phyloP scores from a whole-genome alignment of 2,888 invertebrate genomes.

The Geophilus truncorum region DNA sequence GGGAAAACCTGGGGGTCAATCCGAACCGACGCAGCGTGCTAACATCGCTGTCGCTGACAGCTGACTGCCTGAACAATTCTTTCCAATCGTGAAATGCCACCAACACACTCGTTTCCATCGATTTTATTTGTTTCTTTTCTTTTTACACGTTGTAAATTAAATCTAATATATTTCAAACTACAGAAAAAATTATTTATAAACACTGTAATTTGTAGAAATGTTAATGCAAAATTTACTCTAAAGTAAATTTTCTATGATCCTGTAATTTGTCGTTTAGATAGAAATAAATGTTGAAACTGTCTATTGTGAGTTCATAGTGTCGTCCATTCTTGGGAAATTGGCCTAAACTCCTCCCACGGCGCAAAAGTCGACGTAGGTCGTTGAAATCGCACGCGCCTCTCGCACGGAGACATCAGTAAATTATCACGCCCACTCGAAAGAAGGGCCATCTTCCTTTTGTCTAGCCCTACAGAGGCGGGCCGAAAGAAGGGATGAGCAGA shows the following conservation, averaged over 20 bases:
- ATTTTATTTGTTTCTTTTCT: too few species aligned
- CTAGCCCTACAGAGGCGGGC: background rate
- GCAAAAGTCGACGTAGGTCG: background rate
- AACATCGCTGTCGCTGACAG: slow-evolving; percentile 71
- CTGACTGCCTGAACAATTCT: slow-evolving; percentile 52
- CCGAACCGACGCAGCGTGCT: slow-evolving; percentile 78
- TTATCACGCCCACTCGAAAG: background rate
- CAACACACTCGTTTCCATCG: background rate
- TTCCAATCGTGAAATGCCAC: slow-evolving; percentile 18
- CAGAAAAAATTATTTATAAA: too few species aligned
- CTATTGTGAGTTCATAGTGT: background rate
- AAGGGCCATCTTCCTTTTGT: background rate
- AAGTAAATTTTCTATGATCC: background rate
- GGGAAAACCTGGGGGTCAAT: slow-evolving; percentile 95
- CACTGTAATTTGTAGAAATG: background rate
- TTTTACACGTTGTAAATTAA: background rate
- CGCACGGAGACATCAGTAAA: background rate
- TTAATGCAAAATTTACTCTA: background rate
- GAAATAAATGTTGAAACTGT: background rate
- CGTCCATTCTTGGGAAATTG: background rate
- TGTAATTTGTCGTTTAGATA: background rate
- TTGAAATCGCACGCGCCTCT: background rate
- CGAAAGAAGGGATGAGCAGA: background rate
- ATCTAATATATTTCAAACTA: background rate
- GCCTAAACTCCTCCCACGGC: background rate